These are phyloP conservation scores for Graphium colonna DNA, from an alignment of 2,888 invertebrate species.

Conservation along the genomic window DNA sequence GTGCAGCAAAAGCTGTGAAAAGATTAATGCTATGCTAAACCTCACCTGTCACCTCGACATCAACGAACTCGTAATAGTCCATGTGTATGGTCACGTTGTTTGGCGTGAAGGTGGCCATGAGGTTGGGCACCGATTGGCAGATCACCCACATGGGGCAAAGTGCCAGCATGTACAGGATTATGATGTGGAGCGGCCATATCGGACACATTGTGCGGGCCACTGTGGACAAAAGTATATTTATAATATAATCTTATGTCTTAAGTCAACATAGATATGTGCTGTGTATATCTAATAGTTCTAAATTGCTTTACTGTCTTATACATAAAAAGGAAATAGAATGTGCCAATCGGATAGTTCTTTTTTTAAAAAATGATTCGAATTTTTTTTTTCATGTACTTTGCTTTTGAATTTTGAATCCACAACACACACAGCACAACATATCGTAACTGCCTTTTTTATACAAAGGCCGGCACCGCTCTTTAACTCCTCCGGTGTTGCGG, in stretches of 20 bases:
- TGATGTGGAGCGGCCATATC: slow-evolving; percentile 80
- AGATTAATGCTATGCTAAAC: too few relatives aligned
- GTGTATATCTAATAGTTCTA: not conserved
- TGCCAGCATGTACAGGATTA: slow-evolving; percentile 76
- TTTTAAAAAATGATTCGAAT: too few relatives aligned
- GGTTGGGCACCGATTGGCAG: slow-evolving; percentile 61
- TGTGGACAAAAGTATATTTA: slow-evolving; percentile 32
- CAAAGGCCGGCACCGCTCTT: not conserved
- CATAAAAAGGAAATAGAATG: not conserved
- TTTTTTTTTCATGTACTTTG: too few relatives aligned
- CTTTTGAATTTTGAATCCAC: too few relatives aligned
- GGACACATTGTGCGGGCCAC: slow-evolving; percentile 74
- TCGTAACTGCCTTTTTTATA: too few relatives aligned
- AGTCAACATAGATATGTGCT: too few relatives aligned
- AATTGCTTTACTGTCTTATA: not conserved
- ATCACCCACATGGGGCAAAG: slow-evolving; percentile 76
- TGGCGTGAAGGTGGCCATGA: slow-evolving; percentile 59
- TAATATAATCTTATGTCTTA: too few relatives aligned
- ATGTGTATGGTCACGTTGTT: slow-evolving; percentile 61
- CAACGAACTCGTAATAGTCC: slow-evolving; percentile 57
- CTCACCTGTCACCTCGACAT: slow-evolving; percentile 58
- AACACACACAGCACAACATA: too few relatives aligned
- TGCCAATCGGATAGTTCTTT: too few relatives aligned
- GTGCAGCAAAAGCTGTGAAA: too few relatives aligned
- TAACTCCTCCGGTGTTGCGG: too few relatives aligned